Percentiles rank a stretch among this genome's conserved stretches.
Evolutionary conservation across 2,113 vertebrate species (phyloP).

Genomic region (Odontesthes bonariensis): DNA sequence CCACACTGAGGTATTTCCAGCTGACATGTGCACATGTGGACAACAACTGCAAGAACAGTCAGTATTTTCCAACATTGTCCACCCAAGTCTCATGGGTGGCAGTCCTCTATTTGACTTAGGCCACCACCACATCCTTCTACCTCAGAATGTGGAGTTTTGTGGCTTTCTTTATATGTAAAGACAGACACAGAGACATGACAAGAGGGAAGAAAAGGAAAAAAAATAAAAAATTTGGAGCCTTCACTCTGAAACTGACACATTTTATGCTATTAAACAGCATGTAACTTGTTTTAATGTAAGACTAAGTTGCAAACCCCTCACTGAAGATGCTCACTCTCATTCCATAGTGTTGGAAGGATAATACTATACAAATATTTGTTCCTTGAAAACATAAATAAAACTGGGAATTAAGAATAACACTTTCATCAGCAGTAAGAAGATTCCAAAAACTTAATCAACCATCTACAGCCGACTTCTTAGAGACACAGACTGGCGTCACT

Average conservation of each 20-base stretch:
- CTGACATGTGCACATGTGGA: too few species aligned
- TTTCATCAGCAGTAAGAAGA: slow-evolving; percentile 23
- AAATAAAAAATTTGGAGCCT: not conserved
- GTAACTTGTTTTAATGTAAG: not conserved
- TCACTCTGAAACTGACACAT: not conserved
- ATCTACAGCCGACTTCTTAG: slow-evolving; percentile 8
- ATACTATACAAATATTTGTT: slow-evolving; percentile 38
- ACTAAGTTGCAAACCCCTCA: not conserved
- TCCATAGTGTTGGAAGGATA: not conserved
- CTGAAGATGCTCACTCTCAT: not conserved
- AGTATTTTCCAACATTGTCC: too few species aligned
- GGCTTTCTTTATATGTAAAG: not conserved
- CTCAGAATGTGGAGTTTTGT: too few species aligned
- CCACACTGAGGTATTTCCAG: too few species aligned
- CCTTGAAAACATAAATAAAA: slow-evolving; percentile 12
- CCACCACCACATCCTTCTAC: too few species aligned
- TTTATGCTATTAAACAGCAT: not conserved
- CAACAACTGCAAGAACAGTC: too few species aligned
- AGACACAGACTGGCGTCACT: slow-evolving; percentile 18
- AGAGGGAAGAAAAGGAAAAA: not conserved
- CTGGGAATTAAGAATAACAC: slow-evolving; percentile 22
- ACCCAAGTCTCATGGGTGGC: too few species aligned
- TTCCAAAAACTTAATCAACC: slow-evolving; percentile 9
- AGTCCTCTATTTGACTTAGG: too few species aligned
- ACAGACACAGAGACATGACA: not conserved